phyloP scores from a whole-genome alignment of 1,140 invertebrate genomes.

The Cotesia typhae region DNA sequence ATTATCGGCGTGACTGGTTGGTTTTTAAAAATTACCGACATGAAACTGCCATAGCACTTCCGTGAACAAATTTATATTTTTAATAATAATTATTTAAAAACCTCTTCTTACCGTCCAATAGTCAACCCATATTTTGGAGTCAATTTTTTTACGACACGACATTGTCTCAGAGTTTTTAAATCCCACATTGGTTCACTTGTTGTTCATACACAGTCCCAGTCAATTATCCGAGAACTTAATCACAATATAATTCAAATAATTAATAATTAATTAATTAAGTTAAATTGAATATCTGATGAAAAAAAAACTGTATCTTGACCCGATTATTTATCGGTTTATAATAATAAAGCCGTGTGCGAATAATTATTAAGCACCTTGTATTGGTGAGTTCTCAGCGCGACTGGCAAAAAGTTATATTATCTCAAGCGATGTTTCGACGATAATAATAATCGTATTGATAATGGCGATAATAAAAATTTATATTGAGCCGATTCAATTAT shows the following conservation, averaged over 20 bases:
- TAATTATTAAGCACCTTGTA: not conserved
- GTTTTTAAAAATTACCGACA: slow-evolving; percentile 21
- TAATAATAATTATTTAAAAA: not conserved
- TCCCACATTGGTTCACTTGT: not conserved
- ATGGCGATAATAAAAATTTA: slow-evolving; percentile 16
- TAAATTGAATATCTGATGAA: too few species aligned
- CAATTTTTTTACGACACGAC: slow-evolving; percentile 55
- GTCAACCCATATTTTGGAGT: slow-evolving; percentile 49
- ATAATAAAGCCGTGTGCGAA: not conserved
- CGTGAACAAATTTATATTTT: not conserved
- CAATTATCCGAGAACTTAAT: too few species aligned
- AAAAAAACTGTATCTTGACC: too few species aligned
- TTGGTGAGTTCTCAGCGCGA: slow-evolving; percentile 9
- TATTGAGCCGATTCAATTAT: too few species aligned
- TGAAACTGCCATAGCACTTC: slow-evolving; percentile 5
- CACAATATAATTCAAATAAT: too few species aligned
- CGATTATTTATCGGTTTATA: too few species aligned
- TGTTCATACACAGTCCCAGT: not conserved
- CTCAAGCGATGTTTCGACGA: slow-evolving; percentile 36
- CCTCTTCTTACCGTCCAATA: slow-evolving; percentile 48
- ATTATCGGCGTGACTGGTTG: slow-evolving; percentile 36
- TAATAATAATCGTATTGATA: slow-evolving; percentile 37
- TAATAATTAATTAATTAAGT: too few species aligned
- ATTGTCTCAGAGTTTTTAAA: slow-evolving; percentile 34
- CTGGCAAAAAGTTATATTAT: slow-evolving; percentile 26